A percentile compares a stretch with the other conserved stretches of the same genome.
phyloP scores from a whole-genome alignment of 2,797 vertebrate genomes.

The Rhinella marina region DNA sequence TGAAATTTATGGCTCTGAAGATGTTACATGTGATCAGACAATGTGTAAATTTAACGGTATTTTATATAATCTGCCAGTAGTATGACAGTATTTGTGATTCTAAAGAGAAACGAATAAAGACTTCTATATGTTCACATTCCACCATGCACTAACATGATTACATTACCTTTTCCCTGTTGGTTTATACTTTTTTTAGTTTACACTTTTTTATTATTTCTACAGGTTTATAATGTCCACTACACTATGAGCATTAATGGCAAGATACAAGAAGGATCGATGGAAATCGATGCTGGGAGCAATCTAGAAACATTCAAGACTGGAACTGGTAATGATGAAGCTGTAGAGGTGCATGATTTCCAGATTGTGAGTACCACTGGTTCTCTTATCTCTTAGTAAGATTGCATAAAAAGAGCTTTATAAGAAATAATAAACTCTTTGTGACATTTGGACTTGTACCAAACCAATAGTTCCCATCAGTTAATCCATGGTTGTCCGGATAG shows the following conservation, averaged over 20 bases:
- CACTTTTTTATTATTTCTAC: constrained; percentile 62
- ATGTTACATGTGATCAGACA: background rate
- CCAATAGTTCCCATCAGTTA: background rate
- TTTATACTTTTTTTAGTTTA: background rate
- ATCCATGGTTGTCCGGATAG: too few relatives aligned
- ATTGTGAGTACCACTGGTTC: constrained; percentile 80
- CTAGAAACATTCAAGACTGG: constrained; percentile 89
- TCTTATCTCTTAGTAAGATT: background rate
- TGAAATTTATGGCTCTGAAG: background rate
- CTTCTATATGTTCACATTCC: background rate
- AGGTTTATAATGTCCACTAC: constrained; percentile 92
- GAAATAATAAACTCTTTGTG: background rate
- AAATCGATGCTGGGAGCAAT: constrained; percentile 92
- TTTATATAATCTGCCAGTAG: background rate
- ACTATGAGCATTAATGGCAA: constrained; percentile 92
- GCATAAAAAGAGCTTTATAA: background rate
- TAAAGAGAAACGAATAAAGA: background rate
- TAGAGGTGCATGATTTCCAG: constrained; percentile 94
- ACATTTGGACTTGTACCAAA: background rate
- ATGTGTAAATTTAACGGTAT: background rate
- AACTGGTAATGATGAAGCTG: constrained; percentile 81
- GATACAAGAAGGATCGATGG: constrained; percentile 87
- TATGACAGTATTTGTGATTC: background rate
- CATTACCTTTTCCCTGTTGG: background rate
- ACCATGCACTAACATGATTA: background rate